A percentile compares a stretch with the other conserved stretches of the same genome.
These are phyloP conservation scores for Acanthosepion pharaonis DNA, from an alignment of 2,888 invertebrate genomes.

Conservation along the genomic window DNA sequence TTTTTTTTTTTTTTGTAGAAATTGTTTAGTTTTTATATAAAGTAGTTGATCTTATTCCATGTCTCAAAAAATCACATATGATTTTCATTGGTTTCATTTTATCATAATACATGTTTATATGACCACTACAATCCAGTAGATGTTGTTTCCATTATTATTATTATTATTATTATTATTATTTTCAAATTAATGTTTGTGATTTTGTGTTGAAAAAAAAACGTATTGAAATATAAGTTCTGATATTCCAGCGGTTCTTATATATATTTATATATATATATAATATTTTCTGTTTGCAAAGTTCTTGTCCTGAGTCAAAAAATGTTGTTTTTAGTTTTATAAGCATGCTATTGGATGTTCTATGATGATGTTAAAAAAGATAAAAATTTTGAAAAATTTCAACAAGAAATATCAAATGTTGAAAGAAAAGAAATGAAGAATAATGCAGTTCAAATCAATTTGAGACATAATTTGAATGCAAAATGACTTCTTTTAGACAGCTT, in stretches of 20 bases:
- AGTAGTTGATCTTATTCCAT: not conserved
- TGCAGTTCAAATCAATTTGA: not conserved
- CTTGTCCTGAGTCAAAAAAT: not conserved
- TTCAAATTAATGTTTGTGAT: not conserved
- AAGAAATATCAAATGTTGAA: not conserved
- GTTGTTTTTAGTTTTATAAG: conserved; percentile 6
- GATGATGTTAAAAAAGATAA: not conserved
- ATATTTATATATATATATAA: not conserved
- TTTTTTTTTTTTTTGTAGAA: not conserved
- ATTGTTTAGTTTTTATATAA: not conserved
- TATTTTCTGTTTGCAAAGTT: conserved; percentile 11
- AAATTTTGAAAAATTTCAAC: not conserved
- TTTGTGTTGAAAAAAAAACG: not conserved
- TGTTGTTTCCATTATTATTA: not conserved
- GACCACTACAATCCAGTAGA: not conserved
- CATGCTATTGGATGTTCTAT: not conserved
- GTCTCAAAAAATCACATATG: not conserved
- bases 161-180: conserved; percentile 33
- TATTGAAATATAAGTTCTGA: not conserved
- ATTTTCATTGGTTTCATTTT: conserved; percentile 18
- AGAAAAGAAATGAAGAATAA: not conserved
- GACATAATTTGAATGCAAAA: not conserved
- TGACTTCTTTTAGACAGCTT: not conserved
- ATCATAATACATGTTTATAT: not conserved
- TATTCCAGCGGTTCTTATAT: not conserved